Evolutionary conservation across 1,140 invertebrate genomes (phyloP).

Genomic region (Tachypleus tridentatus): DNA sequence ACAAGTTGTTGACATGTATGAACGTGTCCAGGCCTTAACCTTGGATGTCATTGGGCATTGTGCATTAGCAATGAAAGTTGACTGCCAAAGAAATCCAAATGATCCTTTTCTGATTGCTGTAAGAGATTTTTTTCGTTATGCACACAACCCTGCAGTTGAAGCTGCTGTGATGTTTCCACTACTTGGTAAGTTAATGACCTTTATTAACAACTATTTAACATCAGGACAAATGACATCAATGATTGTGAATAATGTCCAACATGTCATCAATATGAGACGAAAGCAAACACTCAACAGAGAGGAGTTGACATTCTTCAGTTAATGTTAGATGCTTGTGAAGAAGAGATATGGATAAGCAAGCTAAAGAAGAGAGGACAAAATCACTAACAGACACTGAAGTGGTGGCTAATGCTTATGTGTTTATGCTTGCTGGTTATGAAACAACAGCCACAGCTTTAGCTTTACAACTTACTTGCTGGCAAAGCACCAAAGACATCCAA

Average conservation of each 20-base stretch:
- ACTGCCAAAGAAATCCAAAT: slow-evolving; percentile 37
- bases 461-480: slow-evolving; percentile 32
- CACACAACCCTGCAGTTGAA: slow-evolving; percentile 27
- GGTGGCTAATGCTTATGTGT: slow-evolving; percentile 29
- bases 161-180: slow-evolving; percentile 31
- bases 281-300: slow-evolving; percentile 12
- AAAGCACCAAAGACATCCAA: slow-evolving; percentile 34
- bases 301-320: slow-evolving; percentile 23
- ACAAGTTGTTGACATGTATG: slow-evolving; percentile 28
- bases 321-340: slow-evolving; percentile 20
- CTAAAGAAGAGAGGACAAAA: background rate
- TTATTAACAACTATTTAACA: slow-evolving; percentile 27
- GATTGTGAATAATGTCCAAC: slow-evolving; percentile 28
- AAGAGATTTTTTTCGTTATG: slow-evolving; percentile 33
- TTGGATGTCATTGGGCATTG: slow-evolving; percentile 40
- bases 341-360: background rate
- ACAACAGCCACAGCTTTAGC: slow-evolving; percentile 35
- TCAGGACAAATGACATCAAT: slow-evolving; percentile 30
- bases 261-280: slow-evolving; percentile 26
- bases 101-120: slow-evolving; percentile 32
- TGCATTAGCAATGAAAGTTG: slow-evolving; percentile 37
- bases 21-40: slow-evolving; percentile 36
- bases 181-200: slow-evolving; percentile 23
- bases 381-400: slow-evolving; percentile 27
- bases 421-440: slow-evolving; percentile 38